Conservation (phyloP, 2,113 vertebrate genomes). For the Gymnogyps californianus region DNA sequence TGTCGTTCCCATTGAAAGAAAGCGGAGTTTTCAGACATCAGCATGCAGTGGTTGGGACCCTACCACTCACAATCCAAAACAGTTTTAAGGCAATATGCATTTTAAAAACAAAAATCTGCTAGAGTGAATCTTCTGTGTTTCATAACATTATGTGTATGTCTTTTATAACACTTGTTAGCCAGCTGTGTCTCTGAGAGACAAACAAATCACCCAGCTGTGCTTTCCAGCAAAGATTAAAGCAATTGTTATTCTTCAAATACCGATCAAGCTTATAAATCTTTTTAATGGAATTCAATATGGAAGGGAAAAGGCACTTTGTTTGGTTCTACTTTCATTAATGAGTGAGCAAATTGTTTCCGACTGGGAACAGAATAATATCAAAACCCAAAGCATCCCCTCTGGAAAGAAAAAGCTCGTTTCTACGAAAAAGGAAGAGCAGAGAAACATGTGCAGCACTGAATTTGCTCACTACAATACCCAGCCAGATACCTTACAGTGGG, state of each 20-base stretch:
- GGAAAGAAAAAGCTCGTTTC: not conserved
- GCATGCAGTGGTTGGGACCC: not conserved
- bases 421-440: not conserved
- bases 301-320: not conserved
- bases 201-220: not conserved
- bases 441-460: not conserved
- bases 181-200: not conserved
- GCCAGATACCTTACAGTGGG: not conserved
- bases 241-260: constrained; percentile 5
- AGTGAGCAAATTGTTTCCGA: not conserved
- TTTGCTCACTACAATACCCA: not conserved
- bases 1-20: not conserved
- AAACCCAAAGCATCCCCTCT: not conserved
- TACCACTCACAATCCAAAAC: not conserved
- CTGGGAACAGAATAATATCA: not conserved
- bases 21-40: not conserved
- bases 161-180: not conserved
- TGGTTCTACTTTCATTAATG: not conserved
- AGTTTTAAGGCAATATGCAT: not conserved
- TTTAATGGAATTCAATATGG: not conserved
- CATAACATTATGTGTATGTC: not conserved
- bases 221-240: constrained; percentile 29
- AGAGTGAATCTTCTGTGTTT: not conserved
- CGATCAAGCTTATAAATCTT: constrained; percentile 7
- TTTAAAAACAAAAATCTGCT: not conserved